Base-by-base conservation (phyloP, 2,888 invertebrate genomes). In the Zaprionus bogoriensis region DNA sequence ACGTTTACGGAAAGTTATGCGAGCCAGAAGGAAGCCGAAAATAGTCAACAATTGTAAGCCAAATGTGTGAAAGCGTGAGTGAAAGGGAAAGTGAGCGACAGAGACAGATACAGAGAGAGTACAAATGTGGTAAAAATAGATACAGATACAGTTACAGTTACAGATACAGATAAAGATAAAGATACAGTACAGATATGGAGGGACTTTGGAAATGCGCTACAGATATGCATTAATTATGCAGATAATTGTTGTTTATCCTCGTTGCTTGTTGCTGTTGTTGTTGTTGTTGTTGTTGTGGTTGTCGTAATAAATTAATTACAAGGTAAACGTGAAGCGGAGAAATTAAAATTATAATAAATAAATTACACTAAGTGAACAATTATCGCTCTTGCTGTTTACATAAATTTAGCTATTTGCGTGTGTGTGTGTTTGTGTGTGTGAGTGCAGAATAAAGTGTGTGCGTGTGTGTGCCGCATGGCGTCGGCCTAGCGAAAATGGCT, bases 321-420 rank as follows among this genome's bases (percentile, higher is more conserved):
- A 67, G 67, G 57, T 74, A 75, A 67, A 76, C 61, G 64, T 66
- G 72, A 64, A 67, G 68, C 63, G 63, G 77, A 77, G 73, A 59
- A 72, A 69, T 76, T 83, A 74, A 79, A 77, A 87, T 77, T 82
- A 82, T 71, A 79, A 80, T 87, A 77, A 82, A 77, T 87, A 84
- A 78, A 88, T 87, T 87, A 87, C 76, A 75, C 81, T 84, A 87
- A 71, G 64, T 86, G 71, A 76, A 85, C 83, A 80, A 65, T 83
- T 62, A 44, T 78, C 55, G 48, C 59, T 64, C 28, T 51, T 57
- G 44, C 63, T 61, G 57, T 46, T 71, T 74, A 70, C 70, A 67
- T 55, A 62, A 62, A 82, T 74, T 80, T 58, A 38, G 66, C 86
- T 80, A 86, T 20, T 41, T 20, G 68, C 32, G 59, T 50, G 64